Conservation (phyloP, 2,113 vertebrate genomes). For the Seriola quinqueradiata region DNA sequence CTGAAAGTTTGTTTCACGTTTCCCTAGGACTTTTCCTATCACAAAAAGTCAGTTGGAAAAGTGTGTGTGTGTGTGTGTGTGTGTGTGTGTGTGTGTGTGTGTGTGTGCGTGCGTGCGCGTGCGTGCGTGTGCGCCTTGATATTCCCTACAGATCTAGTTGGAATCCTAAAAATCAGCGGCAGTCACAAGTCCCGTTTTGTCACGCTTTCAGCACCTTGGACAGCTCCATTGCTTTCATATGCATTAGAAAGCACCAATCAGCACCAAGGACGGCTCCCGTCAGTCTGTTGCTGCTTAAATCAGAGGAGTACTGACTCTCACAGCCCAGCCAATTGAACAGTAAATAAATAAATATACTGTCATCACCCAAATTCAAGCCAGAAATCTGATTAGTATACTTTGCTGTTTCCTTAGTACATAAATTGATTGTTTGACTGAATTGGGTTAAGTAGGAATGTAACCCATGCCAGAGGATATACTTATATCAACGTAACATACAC, state of each 20-base stretch:
- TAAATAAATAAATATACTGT: constrained; percentile 9
- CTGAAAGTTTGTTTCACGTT: neutral
- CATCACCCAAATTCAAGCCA: neutral
- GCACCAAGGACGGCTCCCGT: constrained; percentile 63
- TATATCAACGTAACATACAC: neutral
- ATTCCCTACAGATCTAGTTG: constrained; percentile 9
- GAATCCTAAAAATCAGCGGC: neutral
- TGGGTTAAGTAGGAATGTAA: neutral
- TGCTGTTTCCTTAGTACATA: neutral
- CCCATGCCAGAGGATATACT: neutral
- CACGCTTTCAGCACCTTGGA: constrained; percentile 65
- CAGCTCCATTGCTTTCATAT: constrained; percentile 44
- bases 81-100: neutral
- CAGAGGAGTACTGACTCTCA: neutral
- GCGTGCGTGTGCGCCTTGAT: neutral
- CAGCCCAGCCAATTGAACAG: neutral
- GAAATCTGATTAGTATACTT: neutral
- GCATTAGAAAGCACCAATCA: constrained; percentile 50
- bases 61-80: neutral
- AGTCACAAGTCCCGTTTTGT: constrained; percentile 7
- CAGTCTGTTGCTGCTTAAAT: neutral
- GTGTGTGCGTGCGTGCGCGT: neutral
- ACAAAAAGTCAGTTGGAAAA: neutral
- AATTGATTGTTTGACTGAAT: constrained; percentile 33
- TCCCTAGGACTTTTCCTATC: neutral